Evolutionary conservation across 2,113 vertebrate genomes (phyloP).

Genomic region (Platysternon megacephalum): DNA sequence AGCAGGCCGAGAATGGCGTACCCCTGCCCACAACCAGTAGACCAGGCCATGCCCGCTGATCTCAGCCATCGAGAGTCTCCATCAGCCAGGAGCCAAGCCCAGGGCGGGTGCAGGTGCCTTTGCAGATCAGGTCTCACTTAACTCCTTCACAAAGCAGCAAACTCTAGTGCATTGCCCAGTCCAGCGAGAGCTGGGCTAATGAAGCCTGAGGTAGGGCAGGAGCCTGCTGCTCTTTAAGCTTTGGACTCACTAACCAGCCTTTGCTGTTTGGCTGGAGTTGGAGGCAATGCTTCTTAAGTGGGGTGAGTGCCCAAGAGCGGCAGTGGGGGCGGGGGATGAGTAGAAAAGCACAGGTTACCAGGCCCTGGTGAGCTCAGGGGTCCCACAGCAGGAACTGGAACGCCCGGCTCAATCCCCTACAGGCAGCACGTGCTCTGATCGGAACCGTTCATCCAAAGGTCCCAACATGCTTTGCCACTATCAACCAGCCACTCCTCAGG

Average conservation of each 20-base stretch:
- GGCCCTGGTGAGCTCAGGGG: not conserved
- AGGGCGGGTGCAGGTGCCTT: not conserved
- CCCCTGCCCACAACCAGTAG: not conserved
- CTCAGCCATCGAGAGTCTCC: not conserved
- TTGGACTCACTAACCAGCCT: too few species aligned
- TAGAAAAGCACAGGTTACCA: too few species aligned
- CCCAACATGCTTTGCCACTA: constrained; percentile 62
- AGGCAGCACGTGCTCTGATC: too few species aligned
- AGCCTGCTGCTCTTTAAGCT: too few species aligned
- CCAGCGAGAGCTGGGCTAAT: not conserved
- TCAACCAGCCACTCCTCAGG: constrained; percentile 50
- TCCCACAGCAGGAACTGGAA: too few species aligned
- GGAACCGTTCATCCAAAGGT: too few species aligned
- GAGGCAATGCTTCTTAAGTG: too few species aligned
- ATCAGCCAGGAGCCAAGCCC: not conserved
- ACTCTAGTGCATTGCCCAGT: not conserved
- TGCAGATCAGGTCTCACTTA: not conserved
- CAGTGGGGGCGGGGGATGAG: too few species aligned
- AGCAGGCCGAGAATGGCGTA: not conserved
- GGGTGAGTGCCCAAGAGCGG: not conserved
- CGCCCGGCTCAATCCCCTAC: too few species aligned
- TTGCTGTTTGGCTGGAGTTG: too few species aligned
- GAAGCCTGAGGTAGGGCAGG: too few species aligned
- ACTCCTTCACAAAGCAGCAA: not conserved
- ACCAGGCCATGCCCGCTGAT: not conserved